A percentile compares a stretch with the other conserved stretches of the same genome.
Evolutionary conservation across 2,797 vertebrate genomes (phyloP).

Genomic region (Rhinella marina): DNA sequence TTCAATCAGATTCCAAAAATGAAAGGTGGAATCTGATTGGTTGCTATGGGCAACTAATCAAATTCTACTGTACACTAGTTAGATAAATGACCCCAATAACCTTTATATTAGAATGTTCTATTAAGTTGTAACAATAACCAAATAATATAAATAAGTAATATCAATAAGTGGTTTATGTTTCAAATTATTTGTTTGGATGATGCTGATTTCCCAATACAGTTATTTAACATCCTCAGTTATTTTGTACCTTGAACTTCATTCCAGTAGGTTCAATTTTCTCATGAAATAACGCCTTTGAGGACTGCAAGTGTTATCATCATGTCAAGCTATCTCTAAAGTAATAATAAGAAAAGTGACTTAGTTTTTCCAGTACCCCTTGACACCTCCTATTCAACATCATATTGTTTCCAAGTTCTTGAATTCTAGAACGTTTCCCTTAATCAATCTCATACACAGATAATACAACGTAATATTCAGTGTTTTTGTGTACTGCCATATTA

Average conservation of each 20-base stretch:
- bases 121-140: too few species aligned
- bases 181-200: background rate
- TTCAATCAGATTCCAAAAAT: too few species aligned
- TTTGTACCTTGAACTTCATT: background rate
- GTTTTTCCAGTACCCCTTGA: background rate
- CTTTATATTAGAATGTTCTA: too few species aligned
- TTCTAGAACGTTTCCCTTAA: constrained; percentile 1
- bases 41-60: too few species aligned
- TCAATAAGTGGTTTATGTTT: too few species aligned
- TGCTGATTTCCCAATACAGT: background rate
- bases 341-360: constrained; percentile 10
- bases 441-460: background rate
- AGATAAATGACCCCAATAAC: too few species aligned
- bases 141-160: too few species aligned
- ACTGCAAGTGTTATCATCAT: constrained; percentile 1
- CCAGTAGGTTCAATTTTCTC: constrained; percentile 2
- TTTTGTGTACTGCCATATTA: background rate
- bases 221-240: background rate
- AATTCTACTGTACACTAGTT: too few species aligned
- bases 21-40: too few species aligned
- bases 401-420: constrained; percentile 10
- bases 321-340: constrained; percentile 18
- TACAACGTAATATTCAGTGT: background rate
- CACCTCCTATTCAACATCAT: background rate
- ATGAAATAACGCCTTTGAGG: background rate